Evolutionary conservation across 1,140 invertebrate species (phyloP), one percentile per base, ranked within the genome.

Genomic region (Bombus superbus): DNA sequence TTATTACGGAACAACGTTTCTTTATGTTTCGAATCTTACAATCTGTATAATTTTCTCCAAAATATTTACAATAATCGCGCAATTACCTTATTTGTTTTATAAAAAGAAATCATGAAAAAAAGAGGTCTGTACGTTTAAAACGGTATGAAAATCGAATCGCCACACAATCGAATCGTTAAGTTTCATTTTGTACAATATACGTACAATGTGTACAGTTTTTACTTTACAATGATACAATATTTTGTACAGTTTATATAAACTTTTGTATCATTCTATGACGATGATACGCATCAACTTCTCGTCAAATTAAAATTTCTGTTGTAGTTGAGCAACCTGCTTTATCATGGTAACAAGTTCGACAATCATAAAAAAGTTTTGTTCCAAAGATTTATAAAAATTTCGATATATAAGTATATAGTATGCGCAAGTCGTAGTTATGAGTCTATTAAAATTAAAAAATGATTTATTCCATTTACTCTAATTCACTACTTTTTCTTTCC

Each of bases 1-100:
- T 75, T 85, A 89, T 84, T 75, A 81, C 28, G 68, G 72, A 86
- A 71, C 69, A 82, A 68, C 28, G 25, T 77, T 73, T 72, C 22
- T 74, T 74, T 35, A 28, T 75, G 28, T 77, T 81, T 40, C 32
- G 18, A 40, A 53, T 69, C 13, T 69, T 80, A 80, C 78, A 80
- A 38, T 83, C 77, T 83, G n/a, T 59, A 75, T 77, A 69, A 62
- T 59, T 69, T 47, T 62, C 3, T 42, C 64, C 35, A 47, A 86
- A 44, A 57, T 79, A 83, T 86, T 72, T 78, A 86, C 69, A 88
- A 83, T 64, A 10, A 25, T 71, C 64, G 59, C 32, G 68, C 32
- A 71, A 59, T 42, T 35, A 4, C 32, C 28, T 38, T 83, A 13
- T n/a, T 64, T 68, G 6, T 68, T 68, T 38, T 38, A 38, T 25